Percentiles rank a stretch among this genome's conserved stretches.
phyloP scores from a whole-genome alignment of 2,113 vertebrate genomes.

The Athene noctua region DNA sequence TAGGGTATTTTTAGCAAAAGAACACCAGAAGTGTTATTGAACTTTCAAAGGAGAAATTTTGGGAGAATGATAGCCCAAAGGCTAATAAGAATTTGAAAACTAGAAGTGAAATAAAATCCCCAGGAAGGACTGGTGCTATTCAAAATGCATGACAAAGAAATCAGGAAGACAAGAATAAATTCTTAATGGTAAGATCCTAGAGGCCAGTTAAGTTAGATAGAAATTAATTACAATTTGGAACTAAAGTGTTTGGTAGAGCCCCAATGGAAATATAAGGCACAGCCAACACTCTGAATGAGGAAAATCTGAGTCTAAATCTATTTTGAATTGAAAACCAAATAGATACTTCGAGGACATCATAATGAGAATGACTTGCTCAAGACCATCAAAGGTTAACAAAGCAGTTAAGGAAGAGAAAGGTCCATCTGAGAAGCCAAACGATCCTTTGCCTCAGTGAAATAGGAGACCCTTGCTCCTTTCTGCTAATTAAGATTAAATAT shows the following conservation, averaged over 20 bases:
- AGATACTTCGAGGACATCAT: not conserved
- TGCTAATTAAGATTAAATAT: not conserved
- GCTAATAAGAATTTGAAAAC: not conserved
- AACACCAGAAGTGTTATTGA: not conserved
- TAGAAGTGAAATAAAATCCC: not conserved
- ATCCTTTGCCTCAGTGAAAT: not conserved
- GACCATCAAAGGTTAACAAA: not conserved
- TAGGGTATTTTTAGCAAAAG: not conserved
- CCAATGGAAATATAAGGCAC: not conserved
- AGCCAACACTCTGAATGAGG: not conserved
- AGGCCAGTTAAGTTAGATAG: not conserved
- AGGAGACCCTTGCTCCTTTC: not conserved
- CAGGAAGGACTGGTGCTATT: not conserved
- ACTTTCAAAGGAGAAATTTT: not conserved
- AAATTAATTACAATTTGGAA: not conserved
- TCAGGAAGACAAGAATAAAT: not conserved
- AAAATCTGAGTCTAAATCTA: not conserved
- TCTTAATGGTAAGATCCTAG: not conserved
- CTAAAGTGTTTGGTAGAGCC: not conserved
- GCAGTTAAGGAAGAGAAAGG: not conserved
- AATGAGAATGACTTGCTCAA: not conserved
- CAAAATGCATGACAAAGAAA: not conserved
- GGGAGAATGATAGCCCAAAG: not conserved
- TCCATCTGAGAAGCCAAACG: not conserved
- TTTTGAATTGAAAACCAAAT: not conserved